phyloP scores from a whole-genome alignment of 1,140 invertebrate species.

The Lasioglossum baleicum region DNA sequence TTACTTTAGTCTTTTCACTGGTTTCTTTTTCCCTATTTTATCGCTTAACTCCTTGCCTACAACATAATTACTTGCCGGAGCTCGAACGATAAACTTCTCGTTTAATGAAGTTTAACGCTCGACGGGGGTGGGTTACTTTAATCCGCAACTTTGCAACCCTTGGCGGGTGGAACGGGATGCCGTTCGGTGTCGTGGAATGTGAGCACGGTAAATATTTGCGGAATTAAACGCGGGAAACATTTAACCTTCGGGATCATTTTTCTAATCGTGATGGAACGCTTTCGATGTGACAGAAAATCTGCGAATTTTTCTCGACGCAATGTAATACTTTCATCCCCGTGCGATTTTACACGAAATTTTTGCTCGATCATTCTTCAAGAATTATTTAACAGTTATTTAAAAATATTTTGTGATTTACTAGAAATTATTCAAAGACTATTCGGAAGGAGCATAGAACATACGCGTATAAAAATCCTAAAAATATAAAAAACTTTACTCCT shows the following conservation, averaged over 20 bases:
- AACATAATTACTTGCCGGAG: not conserved
- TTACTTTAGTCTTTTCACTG: not conserved
- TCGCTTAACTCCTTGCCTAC: not conserved
- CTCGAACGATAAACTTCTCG: not conserved
- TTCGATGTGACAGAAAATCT: not conserved
- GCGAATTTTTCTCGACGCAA: too few species aligned
- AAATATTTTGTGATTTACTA: too few species aligned
- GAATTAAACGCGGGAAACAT: not conserved
- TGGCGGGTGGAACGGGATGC: not conserved
- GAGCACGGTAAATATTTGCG: constrained; percentile 7
- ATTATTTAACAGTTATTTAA: too few species aligned
- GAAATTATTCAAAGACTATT: too few species aligned
- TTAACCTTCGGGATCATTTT: not conserved
- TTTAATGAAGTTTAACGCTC: constrained; percentile 3
- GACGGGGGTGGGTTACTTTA: not conserved
- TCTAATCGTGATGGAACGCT: not conserved
- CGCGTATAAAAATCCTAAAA: too few species aligned
- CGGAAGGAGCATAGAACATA: too few species aligned
- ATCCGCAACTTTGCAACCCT: not conserved
- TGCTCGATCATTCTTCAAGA: too few species aligned
- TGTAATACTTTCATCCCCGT: too few species aligned
- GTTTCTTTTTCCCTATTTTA: not conserved
- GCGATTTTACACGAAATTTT: too few species aligned
- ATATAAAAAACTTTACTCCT: too few species aligned
- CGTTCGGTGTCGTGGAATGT: not conserved